phyloP scores from a whole-genome alignment of 2,797 vertebrate species.

The Enteromius viviparus region DNA sequence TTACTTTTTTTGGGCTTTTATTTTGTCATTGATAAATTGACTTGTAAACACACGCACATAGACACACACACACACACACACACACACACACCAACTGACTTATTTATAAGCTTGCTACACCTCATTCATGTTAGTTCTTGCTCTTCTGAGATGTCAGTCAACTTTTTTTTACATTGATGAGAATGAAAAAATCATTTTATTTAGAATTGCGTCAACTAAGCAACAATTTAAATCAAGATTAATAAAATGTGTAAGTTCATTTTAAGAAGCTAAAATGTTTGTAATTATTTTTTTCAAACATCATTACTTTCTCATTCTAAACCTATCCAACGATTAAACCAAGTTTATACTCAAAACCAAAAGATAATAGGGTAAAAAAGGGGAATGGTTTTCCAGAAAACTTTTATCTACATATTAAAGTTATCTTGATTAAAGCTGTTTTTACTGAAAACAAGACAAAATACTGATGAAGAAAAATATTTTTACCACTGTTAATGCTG shows the following conservation, averaged over 20 bases:
- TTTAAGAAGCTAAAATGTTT: neutral
- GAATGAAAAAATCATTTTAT: conserved; percentile 29
- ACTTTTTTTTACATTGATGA: neutral
- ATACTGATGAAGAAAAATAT: neutral
- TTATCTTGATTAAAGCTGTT: neutral
- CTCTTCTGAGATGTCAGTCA: conserved; percentile 68
- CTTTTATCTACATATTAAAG: neutral
- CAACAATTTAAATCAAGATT: neutral
- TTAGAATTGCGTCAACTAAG: neutral
- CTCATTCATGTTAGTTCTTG: conserved; percentile 64
- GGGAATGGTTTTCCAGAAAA: neutral
- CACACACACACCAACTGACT: conserved; percentile 60
- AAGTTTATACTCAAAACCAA: neutral
- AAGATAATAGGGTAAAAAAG: neutral
- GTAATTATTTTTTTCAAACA: neutral
- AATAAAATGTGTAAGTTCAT: neutral
- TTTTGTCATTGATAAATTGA: conserved; percentile 42
- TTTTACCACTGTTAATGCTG: conserved; percentile 5
- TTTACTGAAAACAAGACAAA: conserved; percentile 7
- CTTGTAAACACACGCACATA: conserved; percentile 3
- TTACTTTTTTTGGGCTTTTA: conserved; percentile 34
- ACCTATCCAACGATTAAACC: neutral
- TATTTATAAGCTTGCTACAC: conserved; percentile 63
- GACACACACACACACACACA: neutral
- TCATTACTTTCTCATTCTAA: neutral